Percentiles rank a stretch among this genome's conserved stretches.
Conservation (phyloP, 1,140 invertebrate species). For the Plectus sambesii region DNA sequence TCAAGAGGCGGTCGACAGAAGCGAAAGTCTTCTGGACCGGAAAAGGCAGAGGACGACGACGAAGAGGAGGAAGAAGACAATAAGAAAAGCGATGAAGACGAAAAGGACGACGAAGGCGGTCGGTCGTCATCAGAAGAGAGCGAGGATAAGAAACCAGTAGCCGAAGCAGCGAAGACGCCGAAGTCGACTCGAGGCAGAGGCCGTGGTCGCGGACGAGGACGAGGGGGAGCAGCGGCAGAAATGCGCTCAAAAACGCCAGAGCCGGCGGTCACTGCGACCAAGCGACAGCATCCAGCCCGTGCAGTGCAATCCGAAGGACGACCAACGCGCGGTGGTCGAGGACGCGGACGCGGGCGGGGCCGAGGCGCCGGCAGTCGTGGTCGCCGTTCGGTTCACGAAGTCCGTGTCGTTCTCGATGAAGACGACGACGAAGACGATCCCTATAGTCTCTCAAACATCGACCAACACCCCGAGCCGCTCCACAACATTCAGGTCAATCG, state of each 20-base stretch:
- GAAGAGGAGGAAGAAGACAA: neutral
- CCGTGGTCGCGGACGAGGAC: conserved; percentile 15
- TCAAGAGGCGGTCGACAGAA: too few relatives aligned
- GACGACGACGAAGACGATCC: conserved; percentile 31
- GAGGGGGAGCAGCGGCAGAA: conserved; percentile 9
- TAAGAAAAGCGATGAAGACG: neutral
- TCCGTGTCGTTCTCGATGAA: too few relatives aligned
- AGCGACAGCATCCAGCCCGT: conserved; percentile 1
- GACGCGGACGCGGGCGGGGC: conserved; percentile 1
- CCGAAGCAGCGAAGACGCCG: neutral
- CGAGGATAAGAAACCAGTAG: too few relatives aligned
- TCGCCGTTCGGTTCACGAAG: conserved; percentile 2
- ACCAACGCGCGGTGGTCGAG: conserved; percentile 4
- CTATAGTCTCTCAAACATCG: conserved; percentile 29
- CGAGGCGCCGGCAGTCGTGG: conserved; percentile 5
- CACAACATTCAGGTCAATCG: conserved; percentile 29
- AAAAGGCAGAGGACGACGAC: conserved; percentile 3
- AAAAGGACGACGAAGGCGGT: neutral
- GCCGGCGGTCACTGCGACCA: conserved; percentile 4
- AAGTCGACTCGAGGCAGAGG: neutral
- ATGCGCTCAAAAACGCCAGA: neutral
- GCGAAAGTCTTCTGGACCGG: neutral
- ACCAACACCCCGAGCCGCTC: conserved; percentile 39
- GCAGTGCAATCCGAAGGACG: neutral
- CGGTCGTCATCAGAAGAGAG: too few relatives aligned